Base-by-base conservation (phyloP, 2,888 invertebrate species). In the Sabatieria punctata region DNA sequence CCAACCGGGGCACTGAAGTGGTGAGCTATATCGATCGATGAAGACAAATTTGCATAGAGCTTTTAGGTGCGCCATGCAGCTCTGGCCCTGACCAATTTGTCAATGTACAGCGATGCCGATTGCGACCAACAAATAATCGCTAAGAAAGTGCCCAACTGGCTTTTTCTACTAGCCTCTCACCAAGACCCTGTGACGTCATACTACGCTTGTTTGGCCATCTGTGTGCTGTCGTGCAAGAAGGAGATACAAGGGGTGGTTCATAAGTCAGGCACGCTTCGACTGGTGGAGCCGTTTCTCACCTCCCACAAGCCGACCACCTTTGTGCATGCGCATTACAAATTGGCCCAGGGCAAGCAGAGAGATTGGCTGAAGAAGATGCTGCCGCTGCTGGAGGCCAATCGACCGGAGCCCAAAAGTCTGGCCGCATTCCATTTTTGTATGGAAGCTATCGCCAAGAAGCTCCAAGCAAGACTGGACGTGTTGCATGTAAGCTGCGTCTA, bases 61-160 rank as follows among this genome's bases (percentile, higher is more conserved):
- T n/a, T n/a, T n/a, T n/a, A 18, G 0, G 70, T 93, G 57, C 73
- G 91, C 46, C 89, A 93, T 64, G 93, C 91, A 66, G 93, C 93
- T 3, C 85, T 86, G 44, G 91, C 93, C 0, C 71, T 95, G 46
- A 91, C 91, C 0, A 95, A 95, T 68, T 70, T 93, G 1, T 86
- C 91, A 23, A 73, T 95, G 1, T 95, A 91, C 63, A 93, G 93
- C 51, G 93, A 91, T 2, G 82, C 85, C 2, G 91, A 93, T 63
- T 91, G 89, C 65, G 93, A 95, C 68, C 85, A 88, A 68, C 84
- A 84, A 1, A 95, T 95, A 93, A 88, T 93, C 55, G 82, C 85
- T 60, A 74, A 83, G 52, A 85, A 86, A 69, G 50, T 46, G 6
- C 38, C 26, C 3, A 24, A 30, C 6, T 68, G 68, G 68, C 54